A percentile compares a stretch with the other conserved stretches of the same genome.
phyloP scores from a whole-genome alignment of 2,797 vertebrate genomes.

The Phyllotis vaccarum region DNA sequence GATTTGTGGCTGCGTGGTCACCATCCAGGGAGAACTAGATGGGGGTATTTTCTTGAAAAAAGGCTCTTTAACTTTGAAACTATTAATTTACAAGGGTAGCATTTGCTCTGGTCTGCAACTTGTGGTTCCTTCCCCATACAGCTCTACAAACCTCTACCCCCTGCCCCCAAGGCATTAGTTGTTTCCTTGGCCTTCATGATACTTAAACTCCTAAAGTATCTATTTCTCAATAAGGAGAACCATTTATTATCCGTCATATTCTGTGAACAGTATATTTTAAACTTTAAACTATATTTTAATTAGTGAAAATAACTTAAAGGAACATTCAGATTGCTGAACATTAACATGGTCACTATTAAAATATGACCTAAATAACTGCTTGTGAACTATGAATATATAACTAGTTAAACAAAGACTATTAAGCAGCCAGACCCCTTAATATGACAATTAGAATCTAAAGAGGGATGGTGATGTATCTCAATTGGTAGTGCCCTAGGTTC shows the following conservation, averaged over 20 bases:
- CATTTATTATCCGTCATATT: slow-evolving; percentile 80
- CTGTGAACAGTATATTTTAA: slow-evolving; percentile 72
- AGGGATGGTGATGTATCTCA: not conserved
- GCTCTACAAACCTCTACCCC: slow-evolving; percentile 1
- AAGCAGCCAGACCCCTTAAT: slow-evolving; percentile 68
- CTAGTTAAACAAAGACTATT: slow-evolving; percentile 67
- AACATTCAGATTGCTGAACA: slow-evolving; percentile 71
- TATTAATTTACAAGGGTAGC: slow-evolving; percentile 32
- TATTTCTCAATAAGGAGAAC: slow-evolving; percentile 71
- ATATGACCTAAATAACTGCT: slow-evolving; percentile 75
- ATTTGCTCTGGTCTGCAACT: slow-evolving; percentile 55
- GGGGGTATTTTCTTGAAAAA: not conserved
- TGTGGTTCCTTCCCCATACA: slow-evolving; percentile 46
- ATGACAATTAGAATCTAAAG: slow-evolving; percentile 51
- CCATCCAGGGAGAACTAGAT: slow-evolving; percentile 40
- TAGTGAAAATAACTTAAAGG: slow-evolving; percentile 72
- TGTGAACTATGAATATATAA: slow-evolving; percentile 82
- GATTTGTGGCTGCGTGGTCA: not conserved
- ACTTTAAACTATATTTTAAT: slow-evolving; percentile 67
- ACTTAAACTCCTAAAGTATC: slow-evolving; percentile 80
- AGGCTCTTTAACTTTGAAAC: slow-evolving; percentile 44
- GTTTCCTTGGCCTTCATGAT: not conserved
- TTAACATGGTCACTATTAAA: slow-evolving; percentile 66
- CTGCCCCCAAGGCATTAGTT: not conserved
- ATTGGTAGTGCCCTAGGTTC: not conserved